These are phyloP conservation scores for Patiria pectinifera DNA, from an alignment of 53 echinoderm and acorn worm genomes.

Conservation along the genomic window DNA sequence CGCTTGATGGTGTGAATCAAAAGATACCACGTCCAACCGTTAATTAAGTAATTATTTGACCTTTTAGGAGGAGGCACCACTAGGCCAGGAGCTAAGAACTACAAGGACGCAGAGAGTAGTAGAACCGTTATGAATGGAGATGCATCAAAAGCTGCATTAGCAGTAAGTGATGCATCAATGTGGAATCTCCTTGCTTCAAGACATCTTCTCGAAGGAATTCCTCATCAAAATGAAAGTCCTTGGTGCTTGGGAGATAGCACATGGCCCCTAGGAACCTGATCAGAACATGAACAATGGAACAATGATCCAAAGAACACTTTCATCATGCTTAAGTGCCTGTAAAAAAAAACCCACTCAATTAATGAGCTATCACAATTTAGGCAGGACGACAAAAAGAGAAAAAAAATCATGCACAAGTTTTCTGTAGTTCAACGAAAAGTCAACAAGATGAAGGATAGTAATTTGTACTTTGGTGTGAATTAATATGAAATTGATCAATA, in stretches of 20 bases:
- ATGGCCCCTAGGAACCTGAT: not conserved
- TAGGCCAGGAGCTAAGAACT: not conserved
- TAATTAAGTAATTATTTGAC: slow-evolving; percentile 66
- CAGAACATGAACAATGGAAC: not conserved
- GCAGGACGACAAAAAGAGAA: not conserved
- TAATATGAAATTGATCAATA: not conserved
- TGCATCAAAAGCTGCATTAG: slow-evolving; percentile 12
- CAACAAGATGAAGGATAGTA: not conserved
- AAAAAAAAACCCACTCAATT: not conserved
- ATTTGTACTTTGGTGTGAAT: not conserved
- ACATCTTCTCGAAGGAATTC: slow-evolving; percentile 15
- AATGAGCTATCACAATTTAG: not conserved
- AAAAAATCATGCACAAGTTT: not conserved
- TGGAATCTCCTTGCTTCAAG: slow-evolving; percentile 10
- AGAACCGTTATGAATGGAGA: not conserved
- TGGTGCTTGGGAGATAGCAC: not conserved
- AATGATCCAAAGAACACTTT: not conserved
- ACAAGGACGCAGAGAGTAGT: not conserved
- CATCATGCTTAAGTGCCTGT: slow-evolving; percentile 8
- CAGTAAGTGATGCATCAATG: slow-evolving; percentile 38
- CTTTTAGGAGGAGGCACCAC: slow-evolving; percentile 31
- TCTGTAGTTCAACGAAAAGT: not conserved
- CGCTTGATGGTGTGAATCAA: slow-evolving; percentile 51
- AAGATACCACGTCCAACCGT: slow-evolving; percentile 56
- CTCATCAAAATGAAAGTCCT: slow-evolving; percentile 12